Evolutionary conservation across 2,888 invertebrate genomes (phyloP).

Genomic region (Drymonia ruficornis): DNA sequence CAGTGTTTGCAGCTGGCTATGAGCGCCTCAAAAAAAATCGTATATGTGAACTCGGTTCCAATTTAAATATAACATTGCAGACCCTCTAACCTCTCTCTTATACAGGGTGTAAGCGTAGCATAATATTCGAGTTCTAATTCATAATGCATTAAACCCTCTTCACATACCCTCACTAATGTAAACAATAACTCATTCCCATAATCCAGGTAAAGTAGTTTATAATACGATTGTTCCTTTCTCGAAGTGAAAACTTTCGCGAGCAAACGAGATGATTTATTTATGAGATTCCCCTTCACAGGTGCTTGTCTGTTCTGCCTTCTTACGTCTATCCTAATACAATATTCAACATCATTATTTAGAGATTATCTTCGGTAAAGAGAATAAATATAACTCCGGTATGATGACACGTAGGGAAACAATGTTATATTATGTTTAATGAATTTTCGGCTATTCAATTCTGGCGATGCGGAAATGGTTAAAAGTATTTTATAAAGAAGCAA

Average conservation of each 20-base stretch:
- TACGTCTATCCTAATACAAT: constrained; percentile 18
- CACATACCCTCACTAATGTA: not conserved
- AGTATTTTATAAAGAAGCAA: no score
- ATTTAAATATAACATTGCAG: no score
- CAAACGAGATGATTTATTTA: constrained; percentile 45
- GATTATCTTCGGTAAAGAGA: constrained; percentile 19
- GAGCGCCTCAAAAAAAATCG: no score
- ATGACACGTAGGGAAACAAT: no score
- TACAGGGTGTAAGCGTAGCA: no score
- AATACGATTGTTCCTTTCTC: constrained; percentile 14
- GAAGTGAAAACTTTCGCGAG: constrained; percentile 35
- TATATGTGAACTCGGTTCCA: no score
- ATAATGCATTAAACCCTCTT: not conserved
- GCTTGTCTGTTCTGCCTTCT: constrained; percentile 25
- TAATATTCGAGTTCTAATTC: not conserved
- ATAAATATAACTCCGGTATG: constrained; percentile 13
- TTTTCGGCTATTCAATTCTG: no score
- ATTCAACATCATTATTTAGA: constrained; percentile 21
- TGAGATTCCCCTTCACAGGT: constrained; percentile 32
- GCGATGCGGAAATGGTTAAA: no score
- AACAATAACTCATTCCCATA: constrained; percentile 2
- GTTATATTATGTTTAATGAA: no score
- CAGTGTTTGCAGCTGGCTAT: no score
- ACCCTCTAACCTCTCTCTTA: no score
- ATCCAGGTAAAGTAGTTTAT: constrained; percentile 18